Evolutionary conservation across 2,888 invertebrate genomes (phyloP).

Genomic region (Amblyjoppa proteus): DNA sequence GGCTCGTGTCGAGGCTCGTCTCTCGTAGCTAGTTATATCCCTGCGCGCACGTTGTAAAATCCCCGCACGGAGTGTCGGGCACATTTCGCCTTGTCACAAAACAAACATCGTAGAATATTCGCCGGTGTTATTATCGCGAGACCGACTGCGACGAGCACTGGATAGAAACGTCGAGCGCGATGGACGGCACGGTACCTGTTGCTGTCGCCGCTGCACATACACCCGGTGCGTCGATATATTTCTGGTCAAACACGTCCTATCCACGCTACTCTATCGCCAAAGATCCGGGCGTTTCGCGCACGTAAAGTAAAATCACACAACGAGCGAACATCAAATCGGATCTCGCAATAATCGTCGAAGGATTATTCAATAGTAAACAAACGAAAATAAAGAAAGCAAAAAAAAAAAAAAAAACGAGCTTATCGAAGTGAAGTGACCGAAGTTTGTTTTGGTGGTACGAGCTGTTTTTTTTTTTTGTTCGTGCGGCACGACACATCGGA

Average conservation of each 20-base stretch:
- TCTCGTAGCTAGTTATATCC: background rate
- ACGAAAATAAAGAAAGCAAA: background rate
- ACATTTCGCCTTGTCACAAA: background rate
- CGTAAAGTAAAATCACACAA: constrained; percentile 12
- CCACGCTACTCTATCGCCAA: constrained; percentile 47
- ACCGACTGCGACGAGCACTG: background rate
- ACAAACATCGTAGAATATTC: background rate
- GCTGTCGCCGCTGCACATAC: constrained; percentile 68
- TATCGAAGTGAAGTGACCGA: background rate
- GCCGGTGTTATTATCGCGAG: background rate
- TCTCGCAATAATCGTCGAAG: background rate
- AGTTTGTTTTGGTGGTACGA: constrained; percentile 1
- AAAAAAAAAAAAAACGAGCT: background rate
- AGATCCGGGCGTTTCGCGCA: constrained; percentile 46
- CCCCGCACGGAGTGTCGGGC: background rate
- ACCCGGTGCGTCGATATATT: constrained; percentile 57
- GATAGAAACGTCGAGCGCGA: constrained; percentile 63
- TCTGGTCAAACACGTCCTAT: constrained; percentile 14
- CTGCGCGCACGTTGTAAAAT: background rate
- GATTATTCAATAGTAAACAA: background rate
- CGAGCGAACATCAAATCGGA: constrained; percentile 1
- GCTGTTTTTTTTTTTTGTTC: background rate
- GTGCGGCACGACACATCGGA: background rate
- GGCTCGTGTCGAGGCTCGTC: constrained; percentile 7
- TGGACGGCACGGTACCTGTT: constrained; percentile 80